Conservation (phyloP, 2,113 vertebrate species). For the Gymnocephalus cernua region DNA sequence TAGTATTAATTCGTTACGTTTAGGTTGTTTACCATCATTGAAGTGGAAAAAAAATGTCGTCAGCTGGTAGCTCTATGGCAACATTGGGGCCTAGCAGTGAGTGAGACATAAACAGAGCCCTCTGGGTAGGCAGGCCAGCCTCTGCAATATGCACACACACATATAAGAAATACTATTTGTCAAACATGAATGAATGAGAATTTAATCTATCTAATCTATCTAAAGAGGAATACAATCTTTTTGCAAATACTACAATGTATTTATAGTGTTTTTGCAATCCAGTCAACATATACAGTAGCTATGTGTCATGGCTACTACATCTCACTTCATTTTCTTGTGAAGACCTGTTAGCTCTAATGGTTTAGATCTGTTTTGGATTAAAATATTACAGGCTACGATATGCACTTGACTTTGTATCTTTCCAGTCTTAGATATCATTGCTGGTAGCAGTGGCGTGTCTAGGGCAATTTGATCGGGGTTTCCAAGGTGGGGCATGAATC, state of each 20-base stretch:
- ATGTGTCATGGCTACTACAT: not conserved
- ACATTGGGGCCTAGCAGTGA: constrained; percentile 73
- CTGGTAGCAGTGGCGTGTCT: not conserved
- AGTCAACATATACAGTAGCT: not conserved
- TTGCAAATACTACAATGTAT: no score
- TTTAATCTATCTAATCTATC: not conserved
- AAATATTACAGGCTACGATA: not conserved
- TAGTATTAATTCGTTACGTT: not conserved
- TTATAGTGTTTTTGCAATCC: not conserved
- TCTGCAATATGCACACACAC: constrained; percentile 47
- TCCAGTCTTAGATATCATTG: not conserved
- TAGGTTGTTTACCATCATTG: constrained; percentile 16
- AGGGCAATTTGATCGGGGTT: not conserved
- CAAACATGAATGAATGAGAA: not conserved
- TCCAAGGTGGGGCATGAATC: not conserved
- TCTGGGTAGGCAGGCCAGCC: constrained; percentile 55
- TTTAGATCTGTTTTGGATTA: not conserved
- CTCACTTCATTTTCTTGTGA: not conserved
- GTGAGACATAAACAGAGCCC: constrained; percentile 67
- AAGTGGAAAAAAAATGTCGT: constrained; percentile 32
- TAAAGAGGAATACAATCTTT: not conserved
- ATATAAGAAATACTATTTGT: not conserved
- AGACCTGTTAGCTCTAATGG: not conserved
- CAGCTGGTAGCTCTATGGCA: constrained; percentile 57
- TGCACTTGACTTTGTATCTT: constrained; percentile 26